These are phyloP conservation scores for Parus major DNA, from an alignment of 2,113 vertebrate genomes.

Conservation along the genomic window DNA sequence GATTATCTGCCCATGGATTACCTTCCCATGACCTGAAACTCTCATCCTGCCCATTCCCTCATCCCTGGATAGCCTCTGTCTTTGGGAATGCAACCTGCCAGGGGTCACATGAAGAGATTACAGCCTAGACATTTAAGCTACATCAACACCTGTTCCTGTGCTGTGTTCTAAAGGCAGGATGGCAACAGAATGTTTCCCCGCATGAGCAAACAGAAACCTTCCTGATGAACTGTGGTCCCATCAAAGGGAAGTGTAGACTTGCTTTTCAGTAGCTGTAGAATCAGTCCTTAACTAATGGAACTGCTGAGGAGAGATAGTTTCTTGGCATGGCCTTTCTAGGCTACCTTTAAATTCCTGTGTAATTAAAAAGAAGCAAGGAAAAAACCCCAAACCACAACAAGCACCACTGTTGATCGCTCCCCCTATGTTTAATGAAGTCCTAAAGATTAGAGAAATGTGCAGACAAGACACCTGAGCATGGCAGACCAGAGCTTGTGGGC, in stretches of 20 bases:
- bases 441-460: neutral
- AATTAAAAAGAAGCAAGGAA: conserved; percentile 37
- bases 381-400: conserved; percentile 27
- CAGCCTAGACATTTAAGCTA: neutral
- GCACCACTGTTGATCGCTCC: neutral
- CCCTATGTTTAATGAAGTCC: neutral
- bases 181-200: neutral
- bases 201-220: neutral
- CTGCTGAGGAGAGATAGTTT: neutral
- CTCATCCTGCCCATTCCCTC: neutral
- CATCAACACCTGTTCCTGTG: neutral
- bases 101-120: neutral
- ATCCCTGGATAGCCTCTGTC: neutral
- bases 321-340: neutral
- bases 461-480: neutral
- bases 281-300: neutral
- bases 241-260: neutral
- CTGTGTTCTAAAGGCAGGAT: neutral
- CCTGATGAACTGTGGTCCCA: neutral
- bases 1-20: neutral
- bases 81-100: neutral
- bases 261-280: neutral
- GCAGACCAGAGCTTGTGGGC: neutral
- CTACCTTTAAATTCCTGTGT: neutral
- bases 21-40: neutral